Base-by-base conservation (phyloP, 2,113 vertebrate species). In the Dromiciops gliroides region DNA sequence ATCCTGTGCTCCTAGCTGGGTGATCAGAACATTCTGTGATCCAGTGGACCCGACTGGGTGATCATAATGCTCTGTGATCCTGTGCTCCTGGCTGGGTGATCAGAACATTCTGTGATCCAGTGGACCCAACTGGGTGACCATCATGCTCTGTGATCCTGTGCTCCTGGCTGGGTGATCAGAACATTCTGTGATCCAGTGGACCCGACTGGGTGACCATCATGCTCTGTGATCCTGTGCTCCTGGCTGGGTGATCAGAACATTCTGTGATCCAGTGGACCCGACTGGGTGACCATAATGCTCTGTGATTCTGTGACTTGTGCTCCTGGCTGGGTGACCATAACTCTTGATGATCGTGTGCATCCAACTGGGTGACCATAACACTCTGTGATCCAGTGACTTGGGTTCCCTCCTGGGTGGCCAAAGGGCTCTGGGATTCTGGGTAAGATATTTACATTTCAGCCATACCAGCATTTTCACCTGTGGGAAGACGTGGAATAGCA, bases 1-100 rank as follows among this genome's bases (percentile, higher is more conserved):
- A 51, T 19, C 14, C 1, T 19, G 12, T 16, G 14, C 52, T n/a
- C 50, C 3, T 50, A 67, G 47, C 11, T n/a, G 2, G 24, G 31
- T 56, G 44, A 37, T 10, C 47, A 12, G 0, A 26, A 5, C 26
- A 53, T 5, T 0, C n/a, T 24, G 5, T 1, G 49, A 44, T 28
- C n/a, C 50, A 51, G 51, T 19, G 51, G 1, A 14, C 51, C 12
- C 51, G 19, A 16, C 19, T 51, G 19, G 12, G 51, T 51, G 51
- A 51, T 12, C 19, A 51, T 3, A 51, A 1, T 14, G 51, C 51
- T 51, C 51, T 22, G 51, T 51, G 51, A 51, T 19, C 14, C 1
- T 19, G 12, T 16, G 14, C n/a, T n/a, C n/a, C 10, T 48, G 75
- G 12, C 48, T 19, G 2, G 16, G n/a, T n/a, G n/a, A 16, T 23